Base-by-base conservation (phyloP, 2,888 invertebrate species). In the Parnassius glacialis region DNA sequence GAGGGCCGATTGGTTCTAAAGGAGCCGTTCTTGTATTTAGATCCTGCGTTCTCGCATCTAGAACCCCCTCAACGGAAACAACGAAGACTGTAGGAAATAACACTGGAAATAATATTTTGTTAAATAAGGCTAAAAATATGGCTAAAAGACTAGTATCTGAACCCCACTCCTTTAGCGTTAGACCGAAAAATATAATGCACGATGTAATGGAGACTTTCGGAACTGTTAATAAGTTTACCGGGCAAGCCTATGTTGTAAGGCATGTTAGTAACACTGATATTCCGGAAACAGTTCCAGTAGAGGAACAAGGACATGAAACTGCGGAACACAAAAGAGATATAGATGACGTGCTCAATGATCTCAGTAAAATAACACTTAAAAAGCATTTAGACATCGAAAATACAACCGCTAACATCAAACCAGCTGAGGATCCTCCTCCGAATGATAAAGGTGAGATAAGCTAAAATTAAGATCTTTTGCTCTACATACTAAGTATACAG, bases 1-100 rank as follows among this genome's bases (percentile, higher is more conserved):
- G 93, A 60, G 94, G 94, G 16, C 90, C 87, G 42, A 72, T 93
- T 68, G 95, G 95, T 20, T 92, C 94, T 2, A 93, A 93, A 62
- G 93, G 92, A 60, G 92, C 95, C 3, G 93, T 94, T 55, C 87
- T 95, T 59, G 92, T 95, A 55, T 95, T 95, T 83, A 90, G 94
- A 71, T 94, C 95, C 72, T 93, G 93, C 68, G 94, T 94, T 52
- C 83, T 94, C 66, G 94, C 94, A 0, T 75, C 80, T 1, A 70
- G 82, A 20, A 84, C 87, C 1, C 86, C 90, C 0, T 87, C 89
- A 62, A 83, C 84, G 87, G 93, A 85, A 70, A 75, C 87, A 64
- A 92, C 85, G 52, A 89, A 85, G 71, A 83, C 83, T 0, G 80
- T 79, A 34, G 89, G 89, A 0, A 85, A 86, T 64, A 90, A 88